Evolutionary conservation across 2,113 vertebrate species (phyloP), one percentile per base, ranked within the genome.

Genomic region (Stercorarius parasiticus): DNA sequence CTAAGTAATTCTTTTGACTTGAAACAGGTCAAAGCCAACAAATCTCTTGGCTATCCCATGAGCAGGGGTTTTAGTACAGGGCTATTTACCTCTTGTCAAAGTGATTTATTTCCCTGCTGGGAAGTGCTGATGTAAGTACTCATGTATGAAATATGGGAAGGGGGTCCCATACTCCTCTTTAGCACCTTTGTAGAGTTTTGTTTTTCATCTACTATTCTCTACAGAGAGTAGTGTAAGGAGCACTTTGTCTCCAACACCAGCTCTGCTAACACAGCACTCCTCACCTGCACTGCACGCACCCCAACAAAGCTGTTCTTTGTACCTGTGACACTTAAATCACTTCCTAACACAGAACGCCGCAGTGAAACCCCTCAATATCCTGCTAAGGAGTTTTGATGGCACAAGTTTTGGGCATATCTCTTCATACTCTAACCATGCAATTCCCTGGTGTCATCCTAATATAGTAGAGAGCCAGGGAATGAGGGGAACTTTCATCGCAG

Each of bases 311-410:
- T 77, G 16, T 15, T 56, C 70, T 62, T 47, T 13, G 7, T 45
- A 56, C 6, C 65, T 4, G 0, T 14, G 55, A 25, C 17, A 67
- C 42, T 14, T 38, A 19, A 66, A 71, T 38, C 25, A 4, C 20
- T 67, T 76, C n/a, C 56, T 64, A 23, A 50, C 21, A 49, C 32
- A 83, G 15, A 4, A 22, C 16, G 34, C 3, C 25, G 10, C 0
- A 17, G 12, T 1, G 1, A 82, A 82, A 9, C 2, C 13, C 8
- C 8, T 25, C 34, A 11, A 2, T 22, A 5, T 38, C n/a, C 26
- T 40, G 2, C 27, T 23, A 52, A 62, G 16, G 14, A 74, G 16
- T 36, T 93, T 11, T 12, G 3, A 74, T 52, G 22, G 42, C n/a
- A 62, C 17, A 49, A 27, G 43, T 40, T 69, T 81, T 71, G 17